Evolutionary conservation across 2,888 invertebrate species (phyloP), one percentile per base, ranked within the genome.

Genomic region (Calliopum simillimum): DNA sequence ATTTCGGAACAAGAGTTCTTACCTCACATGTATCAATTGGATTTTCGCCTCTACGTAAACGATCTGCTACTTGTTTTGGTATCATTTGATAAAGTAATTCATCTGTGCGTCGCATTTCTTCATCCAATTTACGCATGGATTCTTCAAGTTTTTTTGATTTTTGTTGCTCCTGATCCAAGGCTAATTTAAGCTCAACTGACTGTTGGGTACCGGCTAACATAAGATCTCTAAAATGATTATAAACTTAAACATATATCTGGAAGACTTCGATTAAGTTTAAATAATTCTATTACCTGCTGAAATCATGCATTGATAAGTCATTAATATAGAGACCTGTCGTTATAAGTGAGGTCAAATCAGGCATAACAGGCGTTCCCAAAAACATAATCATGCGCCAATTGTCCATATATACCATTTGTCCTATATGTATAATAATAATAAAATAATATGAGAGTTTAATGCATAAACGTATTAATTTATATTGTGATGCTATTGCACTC

Each of bases 351-450:
- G 95, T 94, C 61, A 98, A 88, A 85, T 97, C 96, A 0, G 95
- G 95, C 96, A 98, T 96, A 44, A 98, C 95, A 0, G 98, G 98
- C 0, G 98, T 97, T 8, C 97, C 97, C 65, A 99, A 88, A 83
- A 97, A 99, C 91, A 98, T 95, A 88, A 99, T 96, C 92, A 97
- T 94, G 74, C 94, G 91, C 99, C 99, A 99, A 82, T 97, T 96
- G 77, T 95, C 95, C 97, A 99, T 97, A 86, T 95, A 98, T 80
- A 98, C 94, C 98, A 99, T 99, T 89, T 98, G 98, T 78, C 98
- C 98, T 94, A 16, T 8, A 72, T 1, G 3, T 3, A 33, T 33
- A 33, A 8, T 33, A 8, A 33, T 33, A 33, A 33, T 33, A 6
- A 6, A 33, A 33, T n/a, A n/a, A n/a, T n/a, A n/a, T n/a, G n/a